phyloP scores from a whole-genome alignment of 2,113 vertebrate genomes.

The Brachypteracias leptosomus region DNA sequence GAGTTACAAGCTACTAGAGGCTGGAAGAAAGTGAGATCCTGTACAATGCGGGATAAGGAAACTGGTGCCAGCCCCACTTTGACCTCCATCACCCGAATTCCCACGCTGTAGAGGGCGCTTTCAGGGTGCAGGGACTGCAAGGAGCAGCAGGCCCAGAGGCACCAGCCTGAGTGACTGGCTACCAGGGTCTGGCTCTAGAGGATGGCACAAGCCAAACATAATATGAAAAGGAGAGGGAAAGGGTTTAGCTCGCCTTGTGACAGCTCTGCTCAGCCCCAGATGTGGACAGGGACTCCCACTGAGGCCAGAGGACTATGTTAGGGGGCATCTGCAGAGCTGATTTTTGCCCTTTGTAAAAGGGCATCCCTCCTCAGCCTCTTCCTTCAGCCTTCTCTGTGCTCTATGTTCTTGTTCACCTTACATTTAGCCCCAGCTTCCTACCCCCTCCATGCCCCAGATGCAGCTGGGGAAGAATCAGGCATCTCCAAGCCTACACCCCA shows the following conservation, averaged over 20 bases:
- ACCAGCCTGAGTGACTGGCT: not conserved
- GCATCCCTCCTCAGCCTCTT: not conserved
- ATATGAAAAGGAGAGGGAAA: not conserved
- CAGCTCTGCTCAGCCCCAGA: not conserved
- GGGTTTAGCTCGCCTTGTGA: not conserved
- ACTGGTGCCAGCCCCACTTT: not conserved
- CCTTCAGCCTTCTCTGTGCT: not conserved
- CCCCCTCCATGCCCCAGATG: not conserved
- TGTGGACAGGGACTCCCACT: not conserved
- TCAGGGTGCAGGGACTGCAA: not conserved
- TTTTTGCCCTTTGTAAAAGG: not conserved
- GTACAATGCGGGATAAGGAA: rapidly evolving
- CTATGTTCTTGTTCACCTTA: not conserved
- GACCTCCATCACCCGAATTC: not conserved
- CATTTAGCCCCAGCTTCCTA: not conserved
- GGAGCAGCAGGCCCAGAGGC: not conserved
- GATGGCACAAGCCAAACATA: not conserved
- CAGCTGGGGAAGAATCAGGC: not conserved
- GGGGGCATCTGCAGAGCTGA: not conserved
- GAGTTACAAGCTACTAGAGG: not conserved
- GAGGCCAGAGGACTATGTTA: not conserved
- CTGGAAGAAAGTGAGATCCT: not conserved
- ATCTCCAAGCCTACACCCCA: not conserved
- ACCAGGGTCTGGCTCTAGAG: not conserved
- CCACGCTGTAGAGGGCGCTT: not conserved